phyloP scores from a whole-genome alignment of 2,113 vertebrate species.

The Onychostruthus taczanowskii region DNA sequence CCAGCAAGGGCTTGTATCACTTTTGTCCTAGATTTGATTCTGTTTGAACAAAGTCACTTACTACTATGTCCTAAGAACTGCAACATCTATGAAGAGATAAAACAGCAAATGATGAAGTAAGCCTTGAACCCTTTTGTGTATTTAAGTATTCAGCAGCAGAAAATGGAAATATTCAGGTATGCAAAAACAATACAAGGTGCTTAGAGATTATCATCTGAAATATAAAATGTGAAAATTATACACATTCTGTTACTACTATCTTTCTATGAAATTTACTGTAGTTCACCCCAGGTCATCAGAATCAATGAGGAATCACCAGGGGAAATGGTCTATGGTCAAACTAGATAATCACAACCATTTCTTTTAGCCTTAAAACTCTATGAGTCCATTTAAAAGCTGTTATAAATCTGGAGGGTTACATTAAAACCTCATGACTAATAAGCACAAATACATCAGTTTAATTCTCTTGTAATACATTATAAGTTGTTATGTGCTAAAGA shows the following conservation, averaged over 20 bases:
- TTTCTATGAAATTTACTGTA: constrained; percentile 19
- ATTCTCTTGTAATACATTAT: constrained; percentile 40
- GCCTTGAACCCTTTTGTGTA: neutral
- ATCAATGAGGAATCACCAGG: constrained; percentile 21
- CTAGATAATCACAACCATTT: constrained; percentile 30
- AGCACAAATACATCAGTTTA: constrained; percentile 38
- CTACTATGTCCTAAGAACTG: neutral
- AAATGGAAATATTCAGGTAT: neutral
- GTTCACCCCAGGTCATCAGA: constrained; percentile 30
- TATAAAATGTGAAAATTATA: neutral
- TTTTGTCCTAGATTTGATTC: neutral
- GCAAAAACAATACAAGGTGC: neutral
- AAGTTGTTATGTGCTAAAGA: constrained; percentile 53
- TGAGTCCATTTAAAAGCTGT: neutral
- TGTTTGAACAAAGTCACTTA: neutral
- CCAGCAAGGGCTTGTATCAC: neutral
- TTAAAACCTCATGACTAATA: constrained; percentile 28
- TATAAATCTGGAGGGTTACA: constrained; percentile 31
- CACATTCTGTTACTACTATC: neutral
- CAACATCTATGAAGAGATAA: neutral
- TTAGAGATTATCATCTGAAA: neutral
- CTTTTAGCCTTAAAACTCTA: constrained; percentile 49
- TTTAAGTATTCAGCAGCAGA: neutral
- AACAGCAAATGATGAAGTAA: neutral
- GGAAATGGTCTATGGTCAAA: constrained; percentile 24